These are phyloP conservation scores for Drosophila ercepeae DNA, from an alignment of 1,140 invertebrate genomes.

Conservation along the genomic window DNA sequence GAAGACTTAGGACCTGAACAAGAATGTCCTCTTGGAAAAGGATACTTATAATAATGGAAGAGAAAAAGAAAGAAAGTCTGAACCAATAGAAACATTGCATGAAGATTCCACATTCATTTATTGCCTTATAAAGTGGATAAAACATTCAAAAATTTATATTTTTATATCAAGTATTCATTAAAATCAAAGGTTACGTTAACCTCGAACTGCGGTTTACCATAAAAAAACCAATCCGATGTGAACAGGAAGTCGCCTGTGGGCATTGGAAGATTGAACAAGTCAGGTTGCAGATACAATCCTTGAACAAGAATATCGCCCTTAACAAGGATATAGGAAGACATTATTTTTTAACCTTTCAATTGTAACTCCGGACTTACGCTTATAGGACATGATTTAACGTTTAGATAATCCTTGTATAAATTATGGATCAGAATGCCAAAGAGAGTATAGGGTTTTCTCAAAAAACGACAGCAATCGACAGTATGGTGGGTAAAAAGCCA, in stretches of 20 bases:
- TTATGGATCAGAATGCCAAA: not conserved
- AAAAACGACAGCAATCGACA: conserved; percentile 3
- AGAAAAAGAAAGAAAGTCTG: no score
- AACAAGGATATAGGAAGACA: no score
- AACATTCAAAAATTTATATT: no score
- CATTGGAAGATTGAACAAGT: not conserved
- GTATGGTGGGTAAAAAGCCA: not conserved
- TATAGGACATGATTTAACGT: not conserved
- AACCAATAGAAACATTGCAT: no score
- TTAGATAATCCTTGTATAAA: not conserved
- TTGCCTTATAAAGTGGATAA: no score
- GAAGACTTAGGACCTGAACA: no score
- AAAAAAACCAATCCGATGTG: not conserved
- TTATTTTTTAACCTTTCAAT: no score
- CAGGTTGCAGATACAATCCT: not conserved
- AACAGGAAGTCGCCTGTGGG: not conserved
- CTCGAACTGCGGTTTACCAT: not conserved
- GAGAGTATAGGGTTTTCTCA: not conserved
- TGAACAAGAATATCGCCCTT: not conserved
- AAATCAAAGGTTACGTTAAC: not conserved
- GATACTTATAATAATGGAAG: no score
- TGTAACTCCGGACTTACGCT: not conserved
- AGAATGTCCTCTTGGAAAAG: no score
- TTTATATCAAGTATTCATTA: not conserved
- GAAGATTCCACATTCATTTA: no score